These are phyloP conservation scores for Lophura nycthemera DNA, from an alignment of 2,113 vertebrate species.

Conservation along the genomic window DNA sequence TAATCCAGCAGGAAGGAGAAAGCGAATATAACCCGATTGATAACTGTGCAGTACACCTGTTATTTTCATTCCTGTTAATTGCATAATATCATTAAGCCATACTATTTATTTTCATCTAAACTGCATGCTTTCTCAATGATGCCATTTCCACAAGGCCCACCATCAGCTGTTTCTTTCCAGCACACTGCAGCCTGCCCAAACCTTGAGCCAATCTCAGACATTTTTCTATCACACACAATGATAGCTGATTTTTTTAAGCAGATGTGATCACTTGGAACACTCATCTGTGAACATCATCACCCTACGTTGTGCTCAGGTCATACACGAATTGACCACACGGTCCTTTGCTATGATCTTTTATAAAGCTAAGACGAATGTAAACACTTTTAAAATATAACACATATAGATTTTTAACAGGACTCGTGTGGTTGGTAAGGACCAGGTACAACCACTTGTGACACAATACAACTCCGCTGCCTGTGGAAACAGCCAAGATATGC, in stretches of 20 bases:
- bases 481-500: background rate
- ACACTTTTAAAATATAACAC: background rate
- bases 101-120: background rate
- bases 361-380: background rate
- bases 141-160: background rate
- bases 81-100: background rate
- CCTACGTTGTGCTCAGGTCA: too few species aligned
- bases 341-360: background rate
- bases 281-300: too few species aligned
- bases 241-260: rapidly evolving
- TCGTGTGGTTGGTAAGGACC: background rate
- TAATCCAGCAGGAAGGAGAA: background rate
- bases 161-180: background rate
- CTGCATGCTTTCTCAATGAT: background rate
- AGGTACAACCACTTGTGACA: too few species aligned
- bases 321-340: background rate
- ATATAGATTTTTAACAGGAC: background rate
- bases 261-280: background rate
- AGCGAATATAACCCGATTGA: background rate
- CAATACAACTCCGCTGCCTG: background rate
- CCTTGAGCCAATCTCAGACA: background rate
- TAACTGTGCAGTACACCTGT: background rate
- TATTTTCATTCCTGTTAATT: background rate
- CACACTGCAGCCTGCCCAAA: background rate
- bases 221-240: background rate